Base-by-base conservation (phyloP, 1,140 invertebrate genomes). In the Caenorhabditis inopinata region DNA sequence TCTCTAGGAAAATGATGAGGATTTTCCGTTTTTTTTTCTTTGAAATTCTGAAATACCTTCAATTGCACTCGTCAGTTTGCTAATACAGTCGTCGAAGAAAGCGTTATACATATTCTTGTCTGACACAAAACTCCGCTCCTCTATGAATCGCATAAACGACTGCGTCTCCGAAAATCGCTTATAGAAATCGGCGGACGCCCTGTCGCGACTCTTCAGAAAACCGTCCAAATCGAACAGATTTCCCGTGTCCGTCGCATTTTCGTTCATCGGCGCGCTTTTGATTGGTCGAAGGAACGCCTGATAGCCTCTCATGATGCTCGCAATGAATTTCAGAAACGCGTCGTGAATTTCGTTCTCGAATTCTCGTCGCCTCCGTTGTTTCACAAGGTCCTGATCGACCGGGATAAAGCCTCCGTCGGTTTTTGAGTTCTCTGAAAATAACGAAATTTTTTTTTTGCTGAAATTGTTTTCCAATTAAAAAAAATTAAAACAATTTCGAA, bases 41-140 rank as follows among this genome's bases (percentile, higher is more conserved):
- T 7, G 14, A 38, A 38, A 38, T 74, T 38, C 68, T 18, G 23
- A 6, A 32, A 27, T 11, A 75, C 47, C 49, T 47, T 62, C 48
- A 35, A 51, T 82, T 9, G 76, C 38, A 5, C 18, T 23, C 82
- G 85, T 83, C 82, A 92, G 91, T 88, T 92, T 93, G 89, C 97
- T 95, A 0, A 94, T 93, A 88, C 96, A 98, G 88, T 99, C 96
- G 89, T 99, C 97, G 88, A 99, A 99, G 90, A 99, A 99, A 12
- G 95, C 94, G 75, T 99, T 90, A 62, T 85, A 87, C 14, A 80
- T 87, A 82, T 93, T 93, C 89, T 95, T 95, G 85, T 98, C 96
- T 14, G 95, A 96, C 0, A 98, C 95, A 90, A 99, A 98, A 85
- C 95, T 97, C 45, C 96, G 92, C 90, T 99, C 97, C 90, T 99